Evolutionary conservation across 2,888 invertebrate genomes (phyloP).

Genomic region (Morpho deidamia): DNA sequence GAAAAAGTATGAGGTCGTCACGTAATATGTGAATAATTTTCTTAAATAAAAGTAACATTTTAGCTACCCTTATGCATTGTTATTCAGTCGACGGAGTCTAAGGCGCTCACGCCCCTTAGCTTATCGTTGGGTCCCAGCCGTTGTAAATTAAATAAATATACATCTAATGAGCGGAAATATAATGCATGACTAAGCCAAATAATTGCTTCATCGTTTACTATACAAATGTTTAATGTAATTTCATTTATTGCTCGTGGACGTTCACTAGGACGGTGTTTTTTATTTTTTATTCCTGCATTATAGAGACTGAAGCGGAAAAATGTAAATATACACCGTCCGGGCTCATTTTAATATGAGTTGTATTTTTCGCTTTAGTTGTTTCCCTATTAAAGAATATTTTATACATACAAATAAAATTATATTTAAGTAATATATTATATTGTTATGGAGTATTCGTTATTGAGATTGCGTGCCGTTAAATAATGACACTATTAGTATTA

Average conservation of each 20-base stretch:
- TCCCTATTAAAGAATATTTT: neutral
- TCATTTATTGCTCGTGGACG: conserved; percentile 1
- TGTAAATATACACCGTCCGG: conserved; percentile 12
- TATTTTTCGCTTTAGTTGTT: neutral
- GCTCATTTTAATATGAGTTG: neutral
- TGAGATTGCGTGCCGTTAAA: no score
- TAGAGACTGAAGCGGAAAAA: conserved; percentile 4
- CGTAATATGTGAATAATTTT: conserved; percentile 38
- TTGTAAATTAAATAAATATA: conserved; percentile 78
- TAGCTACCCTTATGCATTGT: conserved; percentile 64
- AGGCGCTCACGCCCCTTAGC: conserved; percentile 68
- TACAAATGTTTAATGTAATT: conserved; percentile 16
- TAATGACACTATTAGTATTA: no score
- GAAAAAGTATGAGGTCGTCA: conserved; percentile 12
- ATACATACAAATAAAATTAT: no score
- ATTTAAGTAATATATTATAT: no score
- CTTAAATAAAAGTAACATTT: conserved; percentile 49
- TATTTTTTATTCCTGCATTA: conserved; percentile 16
- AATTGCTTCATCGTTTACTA: conserved; percentile 65
- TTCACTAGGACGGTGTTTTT: conserved; percentile 15
- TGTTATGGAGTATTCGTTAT: no score
- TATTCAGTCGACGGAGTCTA: conserved; percentile 68
- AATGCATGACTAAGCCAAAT: conserved; percentile 72
- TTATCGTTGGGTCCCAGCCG: conserved; percentile 73
- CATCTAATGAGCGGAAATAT: conserved; percentile 76